phyloP scores from a whole-genome alignment of 1,140 invertebrate genomes.

The Ephestia elutella region DNA sequence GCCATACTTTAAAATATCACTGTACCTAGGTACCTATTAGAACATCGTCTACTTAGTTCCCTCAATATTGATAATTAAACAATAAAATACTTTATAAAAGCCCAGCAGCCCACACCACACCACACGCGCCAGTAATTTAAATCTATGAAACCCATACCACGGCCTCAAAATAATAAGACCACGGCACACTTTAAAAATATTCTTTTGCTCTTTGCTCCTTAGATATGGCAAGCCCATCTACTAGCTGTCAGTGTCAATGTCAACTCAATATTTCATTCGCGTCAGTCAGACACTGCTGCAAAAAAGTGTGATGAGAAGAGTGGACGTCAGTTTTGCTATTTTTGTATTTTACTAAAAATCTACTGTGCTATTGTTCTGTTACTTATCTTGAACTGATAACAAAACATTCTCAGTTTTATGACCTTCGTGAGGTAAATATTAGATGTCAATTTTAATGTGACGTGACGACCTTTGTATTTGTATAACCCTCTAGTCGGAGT shows the following conservation, averaged over 20 bases:
- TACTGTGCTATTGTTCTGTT: slow-evolving; percentile 36
- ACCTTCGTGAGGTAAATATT: slow-evolving; percentile 1
- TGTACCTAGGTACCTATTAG: no score
- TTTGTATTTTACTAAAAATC: slow-evolving; percentile 55
- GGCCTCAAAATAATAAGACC: no score
- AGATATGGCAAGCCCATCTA: background rate
- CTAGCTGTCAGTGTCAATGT: background rate
- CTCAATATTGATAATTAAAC: no score
- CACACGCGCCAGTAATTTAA: no score
- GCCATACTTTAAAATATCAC: no score
- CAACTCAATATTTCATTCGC: background rate
- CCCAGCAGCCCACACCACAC: no score
- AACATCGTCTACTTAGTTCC: no score
- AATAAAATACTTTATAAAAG: no score
- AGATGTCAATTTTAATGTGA: background rate
- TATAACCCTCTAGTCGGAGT: background rate
- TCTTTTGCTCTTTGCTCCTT: no score
- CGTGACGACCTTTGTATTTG: slow-evolving; percentile 5
- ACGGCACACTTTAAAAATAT: no score
- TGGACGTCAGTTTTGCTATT: slow-evolving; percentile 38
- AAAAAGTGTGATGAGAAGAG: background rate
- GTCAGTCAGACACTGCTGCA: background rate
- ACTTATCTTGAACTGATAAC: slow-evolving; percentile 2
- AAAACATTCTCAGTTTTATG: background rate
- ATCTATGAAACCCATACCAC: no score